Evolutionary conservation across 2,888 invertebrate genomes (phyloP), one percentile per base, ranked within the genome.

Genomic region (Merodon equestris): DNA sequence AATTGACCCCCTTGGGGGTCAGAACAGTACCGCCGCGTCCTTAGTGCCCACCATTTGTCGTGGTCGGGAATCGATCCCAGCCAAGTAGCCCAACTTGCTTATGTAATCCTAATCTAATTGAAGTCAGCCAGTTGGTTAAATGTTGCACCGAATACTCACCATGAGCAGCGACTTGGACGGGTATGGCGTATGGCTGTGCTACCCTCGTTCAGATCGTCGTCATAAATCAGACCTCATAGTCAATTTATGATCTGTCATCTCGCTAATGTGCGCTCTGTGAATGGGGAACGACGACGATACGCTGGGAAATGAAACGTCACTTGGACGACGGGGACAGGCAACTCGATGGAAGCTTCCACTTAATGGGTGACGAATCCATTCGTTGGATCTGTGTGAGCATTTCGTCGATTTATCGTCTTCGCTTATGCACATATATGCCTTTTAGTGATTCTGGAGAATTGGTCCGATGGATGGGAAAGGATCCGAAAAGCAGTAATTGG

Each of bases 401-500:
- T 34, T 50, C 13, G 34, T 5, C 66, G 70, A 70, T 47, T 54
- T 45, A 34, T 60, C 47, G 60, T 68, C 36, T 15, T 57, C 10
- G 14, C n/a, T n/a, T n/a, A n/a, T n/a, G 34, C n/a, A 27, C 27
- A 27, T 7, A 27, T 27, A 4, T 27, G 27, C 3, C 2, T 7
- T 27, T 7, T 2, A 7, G 2, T 27, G 27, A 27, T 27, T 27
- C 10, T 44, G 51, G 50, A 17, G 38, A 34, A 14, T 14, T 14
- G 19, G 1, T 13, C 38, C 2, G 42, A 36, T 14, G 9, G 18
- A 47, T 44, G 17, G 1, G 51, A 44, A 2, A 7, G 27, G 58
- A 50, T 18, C 50, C 77, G 68, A 76, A 76, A 66, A 68, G 63
- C 61, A 72, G 77, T 74, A 81, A 82, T 82, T 82, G 81, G 75